Conservation (phyloP, 2,113 vertebrate genomes). For the Oostethus manadensis region DNA sequence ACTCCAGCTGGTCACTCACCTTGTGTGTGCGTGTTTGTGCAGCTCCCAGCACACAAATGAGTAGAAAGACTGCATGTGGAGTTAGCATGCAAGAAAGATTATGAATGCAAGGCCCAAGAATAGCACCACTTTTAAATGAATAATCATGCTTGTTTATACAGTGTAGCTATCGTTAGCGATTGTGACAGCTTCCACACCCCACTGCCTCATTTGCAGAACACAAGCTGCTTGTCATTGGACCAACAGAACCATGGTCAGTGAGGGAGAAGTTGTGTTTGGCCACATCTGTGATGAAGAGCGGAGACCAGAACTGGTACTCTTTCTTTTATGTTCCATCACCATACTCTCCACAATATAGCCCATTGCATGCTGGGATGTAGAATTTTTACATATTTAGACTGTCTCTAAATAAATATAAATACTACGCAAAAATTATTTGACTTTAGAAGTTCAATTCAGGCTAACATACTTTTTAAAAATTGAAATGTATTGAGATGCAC, state of each 20-base stretch:
- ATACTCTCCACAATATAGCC: background rate
- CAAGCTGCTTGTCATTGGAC: conserved; percentile 86
- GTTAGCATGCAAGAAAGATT: background rate
- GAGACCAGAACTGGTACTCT: conserved; percentile 94
- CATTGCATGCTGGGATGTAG: background rate
- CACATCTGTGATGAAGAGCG: conserved; percentile 96
- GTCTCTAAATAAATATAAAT: too few relatives aligned
- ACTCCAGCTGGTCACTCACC: background rate
- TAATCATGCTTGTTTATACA: background rate
- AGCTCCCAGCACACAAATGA: background rate
- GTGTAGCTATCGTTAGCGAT: background rate
- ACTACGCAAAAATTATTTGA: too few relatives aligned
- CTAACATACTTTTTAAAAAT: too few relatives aligned
- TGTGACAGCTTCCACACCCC: background rate
- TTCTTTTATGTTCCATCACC: background rate
- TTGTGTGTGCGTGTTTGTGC: background rate
- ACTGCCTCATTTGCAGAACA: conserved; percentile 79
- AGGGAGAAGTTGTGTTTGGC: conserved; percentile 95
- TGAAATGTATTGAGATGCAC: too few relatives aligned
- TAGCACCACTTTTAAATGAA: conserved; percentile 3
- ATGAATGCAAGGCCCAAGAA: conserved; percentile 1
- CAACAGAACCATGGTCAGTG: conserved; percentile 93
- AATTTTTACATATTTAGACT: too few relatives aligned
- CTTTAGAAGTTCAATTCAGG: too few relatives aligned
- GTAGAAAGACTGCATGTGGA: conserved; percentile 1